Evolutionary conservation across 2,113 vertebrate genomes (phyloP).

Genomic region (Ophthalmolycus amberensis): DNA sequence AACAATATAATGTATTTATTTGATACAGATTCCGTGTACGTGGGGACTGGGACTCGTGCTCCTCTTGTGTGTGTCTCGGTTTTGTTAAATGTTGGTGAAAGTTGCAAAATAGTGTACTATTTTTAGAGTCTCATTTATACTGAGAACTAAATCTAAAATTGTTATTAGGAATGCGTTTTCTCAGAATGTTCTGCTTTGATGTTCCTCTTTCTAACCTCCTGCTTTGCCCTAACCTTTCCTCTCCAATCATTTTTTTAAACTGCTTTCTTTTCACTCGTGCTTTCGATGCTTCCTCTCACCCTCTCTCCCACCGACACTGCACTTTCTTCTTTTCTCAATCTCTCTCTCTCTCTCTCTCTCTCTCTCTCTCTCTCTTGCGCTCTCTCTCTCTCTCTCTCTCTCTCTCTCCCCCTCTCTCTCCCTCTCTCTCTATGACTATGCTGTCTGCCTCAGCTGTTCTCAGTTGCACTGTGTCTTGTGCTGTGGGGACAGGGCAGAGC

Average conservation of each 20-base stretch:
- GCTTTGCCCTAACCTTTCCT: constrained; percentile 43
- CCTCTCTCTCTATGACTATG: constrained; percentile 63
- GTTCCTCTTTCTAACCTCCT: constrained; percentile 45
- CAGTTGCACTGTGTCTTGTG: constrained; percentile 76
- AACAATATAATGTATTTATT: not conserved
- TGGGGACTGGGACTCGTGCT: not conserved
- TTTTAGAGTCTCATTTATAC: not conserved
- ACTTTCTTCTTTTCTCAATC: constrained; percentile 26
- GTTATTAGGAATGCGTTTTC: not conserved
- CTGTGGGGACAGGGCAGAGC: constrained; percentile 73
- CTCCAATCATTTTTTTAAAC: constrained; percentile 55
- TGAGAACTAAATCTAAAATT: not conserved
- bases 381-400: constrained; percentile 49
- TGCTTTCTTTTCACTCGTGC: constrained; percentile 63
- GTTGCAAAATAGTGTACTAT: not conserved
- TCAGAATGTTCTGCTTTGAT: constrained; percentile 17
- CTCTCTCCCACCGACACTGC: constrained; percentile 66
- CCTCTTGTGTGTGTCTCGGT: not conserved
- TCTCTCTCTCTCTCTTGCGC: constrained; percentile 32
- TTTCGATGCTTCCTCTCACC: constrained; percentile 55
- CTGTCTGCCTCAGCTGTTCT: constrained; percentile 80
- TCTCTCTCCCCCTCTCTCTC: constrained; percentile 34
- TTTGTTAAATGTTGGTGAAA: not conserved
- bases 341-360: constrained; percentile 25
- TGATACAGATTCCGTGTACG: not conserved